Evolutionary conservation across 2,888 invertebrate genomes (phyloP), one percentile per base, ranked within the genome.

Genomic region (Monoplex corrugatus): DNA sequence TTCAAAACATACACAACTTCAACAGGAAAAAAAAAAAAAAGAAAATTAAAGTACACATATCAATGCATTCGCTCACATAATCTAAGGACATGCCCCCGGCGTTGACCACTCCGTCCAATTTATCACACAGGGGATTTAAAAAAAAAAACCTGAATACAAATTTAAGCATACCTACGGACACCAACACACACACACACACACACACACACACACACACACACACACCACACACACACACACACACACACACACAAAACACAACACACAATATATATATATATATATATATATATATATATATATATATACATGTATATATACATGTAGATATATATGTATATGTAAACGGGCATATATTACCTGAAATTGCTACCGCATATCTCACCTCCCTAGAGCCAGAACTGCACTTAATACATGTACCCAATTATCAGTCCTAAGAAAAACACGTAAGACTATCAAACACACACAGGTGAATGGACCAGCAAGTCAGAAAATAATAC

Each of bases 201-300:
- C 63, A 63, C 13, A 16, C 63, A 63, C 63, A 63, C 63, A 63
- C 63, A 16, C 63, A 63, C 50, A 50, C 50, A 50, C 50, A 50
- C 50, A 50, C 50, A 50, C 8, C 19, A 50, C 8, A 50, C 8
- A 13, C 50, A 50, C 19, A 50, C 8, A 13, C 50, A 50, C 50
- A 13, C 8, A 50, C 8, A 50, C 19, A 50, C 10, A 50, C n/a
- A n/a, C n/a, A n/a, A n/a, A n/a, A n/a, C n/a, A n/a, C 19, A 50
- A 50, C 8, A 50, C 19, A 50, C 10, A 50, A 50, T 50, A 50
- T 75, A 75, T 75, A 75, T 75, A 75, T 75, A 75, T 75, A 75
- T 75, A 75, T 75, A 75, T 75, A 75, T 75, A 75, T 75, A 75
- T 75, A 75, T 75, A 75, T 75, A 75, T 75, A 75, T 75, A 75